A percentile compares a stretch with the other conserved stretches of the same genome.
Evolutionary conservation across 2,113 vertebrate species (phyloP).

Genomic region (Felis chaus): DNA sequence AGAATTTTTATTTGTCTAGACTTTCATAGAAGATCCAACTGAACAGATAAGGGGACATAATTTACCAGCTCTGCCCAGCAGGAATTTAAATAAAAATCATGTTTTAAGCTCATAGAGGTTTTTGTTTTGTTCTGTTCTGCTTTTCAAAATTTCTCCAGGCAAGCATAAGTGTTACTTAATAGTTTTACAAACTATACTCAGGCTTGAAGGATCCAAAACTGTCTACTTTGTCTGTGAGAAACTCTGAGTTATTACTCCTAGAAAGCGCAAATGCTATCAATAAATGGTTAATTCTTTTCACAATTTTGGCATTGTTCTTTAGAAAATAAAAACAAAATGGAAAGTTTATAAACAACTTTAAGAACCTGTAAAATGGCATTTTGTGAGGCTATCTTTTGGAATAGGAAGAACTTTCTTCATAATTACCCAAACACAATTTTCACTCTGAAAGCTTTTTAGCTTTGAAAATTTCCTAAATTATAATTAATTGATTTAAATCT

Average conservation of each 20-base stretch:
- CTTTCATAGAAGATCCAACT: not conserved
- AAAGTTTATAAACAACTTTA: not conserved
- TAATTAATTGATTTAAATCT: slow-evolving; percentile 84
- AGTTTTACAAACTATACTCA: not conserved
- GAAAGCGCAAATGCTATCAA: not conserved
- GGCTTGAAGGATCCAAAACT: not conserved
- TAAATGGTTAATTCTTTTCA: not conserved
- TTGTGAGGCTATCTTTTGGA: slow-evolving; percentile 44
- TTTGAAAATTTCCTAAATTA: slow-evolving; percentile 80
- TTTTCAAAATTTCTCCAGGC: not conserved
- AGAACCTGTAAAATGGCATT: not conserved
- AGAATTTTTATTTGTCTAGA: not conserved
- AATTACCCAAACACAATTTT: slow-evolving; percentile 65
- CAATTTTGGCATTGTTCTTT: not conserved
- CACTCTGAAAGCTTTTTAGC: slow-evolving; percentile 74
- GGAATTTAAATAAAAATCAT: not conserved
- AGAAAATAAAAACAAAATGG: slow-evolving; percentile 13
- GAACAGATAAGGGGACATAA: not conserved
- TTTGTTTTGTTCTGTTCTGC: not conserved
- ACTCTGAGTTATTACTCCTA: not conserved
- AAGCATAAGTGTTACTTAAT: not conserved
- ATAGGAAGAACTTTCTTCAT: slow-evolving; percentile 50
- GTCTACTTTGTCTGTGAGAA: not conserved
- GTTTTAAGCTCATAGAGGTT: not conserved
- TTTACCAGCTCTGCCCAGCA: not conserved